Base-by-base conservation (phyloP, 2,888 invertebrate species). In the Himalopsyche tibetana region DNA sequence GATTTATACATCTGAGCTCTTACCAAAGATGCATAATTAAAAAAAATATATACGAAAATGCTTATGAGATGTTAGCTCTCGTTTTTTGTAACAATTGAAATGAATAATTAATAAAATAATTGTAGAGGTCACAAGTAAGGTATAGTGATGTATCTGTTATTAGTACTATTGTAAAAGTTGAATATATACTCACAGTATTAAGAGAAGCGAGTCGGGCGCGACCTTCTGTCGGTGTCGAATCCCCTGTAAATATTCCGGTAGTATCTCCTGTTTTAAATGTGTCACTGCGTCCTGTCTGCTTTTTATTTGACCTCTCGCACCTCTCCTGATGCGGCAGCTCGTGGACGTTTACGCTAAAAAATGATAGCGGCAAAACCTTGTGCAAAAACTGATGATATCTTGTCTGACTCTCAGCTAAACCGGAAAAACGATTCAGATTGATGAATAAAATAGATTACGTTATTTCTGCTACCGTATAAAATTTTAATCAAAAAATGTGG, bases 21-120 rank as follows among this genome's bases (percentile, higher is more conserved):
- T 63, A 85, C 84, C 84, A 85, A 85, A 85, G 84, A 85, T 85
- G 69, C 63, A 80, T 80, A 80, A 80, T 84, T 84, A 84, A 55
- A 84, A n/a, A 69, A 40, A 80, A 80, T 55, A 84, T 12, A 63
- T 63, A 63, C 63, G 19, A 63, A 63, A 63, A 63, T 63, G 63
- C 63, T 63, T 63, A 63, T 63, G 63, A 63, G 63, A 63, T 63
- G 63, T 63, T 63, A 19, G 63, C 63, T 19, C 63, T 19, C 15
- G 63, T 63, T 63, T 63, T 63, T 63, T 63, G 63, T 63, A 63
- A 63, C 63, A 63, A 63, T 63, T 63, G 28, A 63, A 63, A 63
- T 63, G 63, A 63, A 63, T 63, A 63, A 63, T 63, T 19, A 63
- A 63, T 63, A 63, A 63, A 63, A 6, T 63, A 63, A 63, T 63